Percentiles rank a stretch among this genome's conserved stretches.
Conservation (phyloP, 2,113 vertebrate species). For the Struthio camelus region DNA sequence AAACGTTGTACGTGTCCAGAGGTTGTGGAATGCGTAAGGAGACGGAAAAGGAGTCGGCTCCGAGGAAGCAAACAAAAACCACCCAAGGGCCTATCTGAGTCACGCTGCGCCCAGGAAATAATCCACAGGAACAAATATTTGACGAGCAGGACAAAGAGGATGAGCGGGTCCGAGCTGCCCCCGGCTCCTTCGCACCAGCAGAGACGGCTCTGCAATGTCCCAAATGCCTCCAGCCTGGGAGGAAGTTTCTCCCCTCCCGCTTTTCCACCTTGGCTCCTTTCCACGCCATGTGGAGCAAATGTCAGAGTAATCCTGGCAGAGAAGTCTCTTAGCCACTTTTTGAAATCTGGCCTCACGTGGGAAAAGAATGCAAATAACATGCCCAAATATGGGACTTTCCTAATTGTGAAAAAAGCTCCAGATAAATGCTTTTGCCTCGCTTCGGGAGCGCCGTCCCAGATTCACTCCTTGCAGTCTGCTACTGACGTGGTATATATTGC, state of each 20-base stretch:
- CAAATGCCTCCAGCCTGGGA: not conserved
- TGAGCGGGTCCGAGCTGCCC: not conserved
- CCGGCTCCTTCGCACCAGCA: not conserved
- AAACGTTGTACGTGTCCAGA: not conserved
- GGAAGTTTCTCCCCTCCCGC: not conserved
- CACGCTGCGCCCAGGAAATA: no score
- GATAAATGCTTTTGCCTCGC: not conserved
- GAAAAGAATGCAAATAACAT: accelerated
- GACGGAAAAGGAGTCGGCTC: not conserved
- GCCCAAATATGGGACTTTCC: not conserved
- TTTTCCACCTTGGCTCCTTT: not conserved
- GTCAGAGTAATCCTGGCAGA: not conserved
- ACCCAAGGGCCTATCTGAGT: not conserved
- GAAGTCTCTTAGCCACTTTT: not conserved
- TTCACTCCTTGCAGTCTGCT: not conserved
- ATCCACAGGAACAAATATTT: not conserved
- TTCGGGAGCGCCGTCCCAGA: not conserved
- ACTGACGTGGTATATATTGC: not conserved
- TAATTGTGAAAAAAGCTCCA: not conserved
- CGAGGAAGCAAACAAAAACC: not conserved
- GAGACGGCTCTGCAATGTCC: not conserved
- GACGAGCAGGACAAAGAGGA: not conserved
- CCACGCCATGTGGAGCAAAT: not conserved
- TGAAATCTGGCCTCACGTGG: not conserved
- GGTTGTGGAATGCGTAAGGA: not conserved